These are phyloP conservation scores for Kobus ellipsiprymnus DNA, from an alignment of 2,113 vertebrate species.

Conservation along the genomic window DNA sequence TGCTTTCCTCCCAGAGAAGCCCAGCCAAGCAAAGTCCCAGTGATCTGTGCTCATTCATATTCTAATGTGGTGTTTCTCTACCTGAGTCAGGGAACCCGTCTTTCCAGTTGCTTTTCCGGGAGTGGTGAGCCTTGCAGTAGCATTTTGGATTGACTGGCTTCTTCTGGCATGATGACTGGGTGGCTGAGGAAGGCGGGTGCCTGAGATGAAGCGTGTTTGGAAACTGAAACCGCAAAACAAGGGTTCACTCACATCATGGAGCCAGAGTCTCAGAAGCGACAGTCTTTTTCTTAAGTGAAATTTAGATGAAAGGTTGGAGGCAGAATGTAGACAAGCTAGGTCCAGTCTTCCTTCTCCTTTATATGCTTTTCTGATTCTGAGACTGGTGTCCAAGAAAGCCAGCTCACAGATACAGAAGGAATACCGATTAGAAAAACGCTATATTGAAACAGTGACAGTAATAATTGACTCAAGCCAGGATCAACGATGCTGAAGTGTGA, in stretches of 20 bases:
- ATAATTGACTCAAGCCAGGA: background rate
- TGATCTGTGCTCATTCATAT: background rate
- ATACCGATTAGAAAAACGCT: background rate
- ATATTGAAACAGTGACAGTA: background rate
- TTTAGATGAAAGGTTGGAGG: background rate
- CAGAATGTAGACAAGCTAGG: background rate
- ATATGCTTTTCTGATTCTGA: background rate
- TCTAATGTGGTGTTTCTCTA: background rate
- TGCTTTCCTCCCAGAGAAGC: background rate
- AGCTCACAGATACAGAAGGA: background rate
- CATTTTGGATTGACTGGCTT: background rate
- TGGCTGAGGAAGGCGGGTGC: background rate
- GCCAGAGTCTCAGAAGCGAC: background rate
- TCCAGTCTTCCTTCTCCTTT: background rate
- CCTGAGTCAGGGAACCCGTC: background rate
- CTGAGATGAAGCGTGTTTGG: background rate
- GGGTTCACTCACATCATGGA: background rate
- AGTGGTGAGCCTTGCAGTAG: background rate
- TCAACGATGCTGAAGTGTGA: background rate
- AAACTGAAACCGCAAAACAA: conserved; percentile 11
- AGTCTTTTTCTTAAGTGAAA: background rate
- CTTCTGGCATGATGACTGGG: background rate
- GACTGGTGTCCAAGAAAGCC: background rate
- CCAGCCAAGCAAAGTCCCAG: background rate
- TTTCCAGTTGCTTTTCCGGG: background rate